Percentiles rank a stretch among this genome's conserved stretches.
phyloP scores from a whole-genome alignment of 2,888 invertebrate species.

The Papilio protenor region DNA sequence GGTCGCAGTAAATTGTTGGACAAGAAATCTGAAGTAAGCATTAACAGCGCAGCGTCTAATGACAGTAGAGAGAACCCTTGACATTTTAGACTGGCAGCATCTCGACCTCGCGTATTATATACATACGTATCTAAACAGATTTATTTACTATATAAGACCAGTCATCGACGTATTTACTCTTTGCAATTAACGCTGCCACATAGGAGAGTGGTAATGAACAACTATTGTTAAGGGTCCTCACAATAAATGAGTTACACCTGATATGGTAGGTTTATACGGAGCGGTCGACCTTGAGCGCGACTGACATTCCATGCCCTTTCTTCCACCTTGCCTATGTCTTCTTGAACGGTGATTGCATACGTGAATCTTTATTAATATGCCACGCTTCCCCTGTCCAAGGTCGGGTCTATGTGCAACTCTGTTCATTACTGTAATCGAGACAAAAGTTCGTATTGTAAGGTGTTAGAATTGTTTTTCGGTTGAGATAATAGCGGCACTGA shows the following conservation, averaged over 20 bases:
- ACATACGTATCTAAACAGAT: slow-evolving; percentile 59
- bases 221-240: slow-evolving; percentile 52
- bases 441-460: slow-evolving; percentile 26
- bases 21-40: slow-evolving; percentile 38
- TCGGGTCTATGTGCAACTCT: slow-evolving; percentile 65
- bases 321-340: slow-evolving; percentile 80
- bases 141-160: slow-evolving; percentile 69
- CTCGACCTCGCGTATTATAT: slow-evolving; percentile 60
- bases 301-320: slow-evolving; percentile 82
- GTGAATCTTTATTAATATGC: slow-evolving; percentile 79
- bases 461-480: slow-evolving; percentile 43
- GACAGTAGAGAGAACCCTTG: slow-evolving; percentile 67
- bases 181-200: slow-evolving; percentile 64
- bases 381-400: slow-evolving; percentile 73
- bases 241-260: slow-evolving; percentile 49
- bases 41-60: slow-evolving; percentile 45
- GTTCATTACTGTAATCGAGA: slow-evolving; percentile 49
- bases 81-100: slow-evolving; percentile 71
- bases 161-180: slow-evolving; percentile 58
- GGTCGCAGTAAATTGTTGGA: slow-evolving; percentile 39
- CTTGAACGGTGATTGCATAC: slow-evolving; percentile 79
- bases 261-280: slow-evolving; percentile 62
- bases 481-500: slow-evolving; percentile 33
- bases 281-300: slow-evolving; percentile 69
- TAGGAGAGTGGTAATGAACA: slow-evolving; percentile 53